These are phyloP conservation scores for Agelaius tricolor DNA, from an alignment of 2,113 vertebrate genomes.

Conservation along the genomic window DNA sequence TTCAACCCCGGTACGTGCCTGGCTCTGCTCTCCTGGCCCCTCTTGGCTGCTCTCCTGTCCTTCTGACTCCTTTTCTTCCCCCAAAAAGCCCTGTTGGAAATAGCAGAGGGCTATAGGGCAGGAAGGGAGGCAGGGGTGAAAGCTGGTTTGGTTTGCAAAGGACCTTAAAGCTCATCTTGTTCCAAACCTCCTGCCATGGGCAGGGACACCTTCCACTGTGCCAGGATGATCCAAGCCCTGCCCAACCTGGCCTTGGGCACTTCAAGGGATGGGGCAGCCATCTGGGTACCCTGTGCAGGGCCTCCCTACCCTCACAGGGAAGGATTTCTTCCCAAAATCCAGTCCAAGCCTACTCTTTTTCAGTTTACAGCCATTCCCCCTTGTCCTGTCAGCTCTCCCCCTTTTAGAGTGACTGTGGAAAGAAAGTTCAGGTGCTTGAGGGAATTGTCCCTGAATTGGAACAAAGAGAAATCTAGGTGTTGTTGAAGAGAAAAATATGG, in stretches of 20 bases:
- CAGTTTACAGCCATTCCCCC: not conserved
- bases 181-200: not conserved
- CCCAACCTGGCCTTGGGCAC: not conserved
- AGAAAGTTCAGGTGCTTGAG: not conserved
- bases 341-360: not conserved
- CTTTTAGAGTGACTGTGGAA: not conserved
- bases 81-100: not conserved
- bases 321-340: not conserved
- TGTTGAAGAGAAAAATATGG: not conserved
- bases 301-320: not conserved
- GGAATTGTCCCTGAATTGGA: not conserved
- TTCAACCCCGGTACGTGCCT: conserved; percentile 89
- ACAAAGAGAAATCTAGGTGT: not conserved
- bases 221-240: fast-evolving
- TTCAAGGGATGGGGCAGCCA: not conserved
- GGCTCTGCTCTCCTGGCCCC: not conserved
- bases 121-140: not conserved
- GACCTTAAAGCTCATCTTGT: not conserved
- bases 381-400: not conserved
- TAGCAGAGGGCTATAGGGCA: not conserved
- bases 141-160: not conserved
- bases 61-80: not conserved
- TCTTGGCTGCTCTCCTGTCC: not conserved
- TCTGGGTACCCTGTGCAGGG: not conserved
- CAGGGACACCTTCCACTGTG: not conserved